A percentile compares a stretch with the other conserved stretches of the same genome.
These are phyloP conservation scores for Leptopilina drosophilae DNA, from an alignment of 2,888 invertebrate genomes.

Conservation along the genomic window DNA sequence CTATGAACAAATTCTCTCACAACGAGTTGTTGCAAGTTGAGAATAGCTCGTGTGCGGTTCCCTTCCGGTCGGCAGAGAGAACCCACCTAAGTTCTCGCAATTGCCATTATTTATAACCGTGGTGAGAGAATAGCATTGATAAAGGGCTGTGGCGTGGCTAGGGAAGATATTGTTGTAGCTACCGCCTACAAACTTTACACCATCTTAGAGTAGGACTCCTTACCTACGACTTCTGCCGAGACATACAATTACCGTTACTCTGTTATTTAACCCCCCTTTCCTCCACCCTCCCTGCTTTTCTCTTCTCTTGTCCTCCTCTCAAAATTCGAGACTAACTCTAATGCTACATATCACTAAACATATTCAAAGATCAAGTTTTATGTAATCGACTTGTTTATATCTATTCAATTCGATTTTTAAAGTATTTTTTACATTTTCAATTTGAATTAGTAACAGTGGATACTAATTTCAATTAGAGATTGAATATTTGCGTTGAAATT, in stretches of 20 bases:
- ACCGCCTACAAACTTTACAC: conserved; percentile 46
- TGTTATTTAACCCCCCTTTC: conserved; percentile 53
- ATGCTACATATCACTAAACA: conserved; percentile 2
- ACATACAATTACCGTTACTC: conserved; percentile 67
- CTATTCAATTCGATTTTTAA: too few species aligned
- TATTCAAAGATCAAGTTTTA: too few species aligned
- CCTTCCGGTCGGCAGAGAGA: conserved; percentile 10
- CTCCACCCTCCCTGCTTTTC: too few species aligned
- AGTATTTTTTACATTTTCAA: too few species aligned
- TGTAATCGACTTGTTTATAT: too few species aligned
- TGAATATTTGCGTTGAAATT: too few species aligned
- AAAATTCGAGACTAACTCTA: conserved; percentile 5
- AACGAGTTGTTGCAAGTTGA: neutral
- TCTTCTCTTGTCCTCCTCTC: too few species aligned
- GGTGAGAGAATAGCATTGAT: conserved; percentile 71
- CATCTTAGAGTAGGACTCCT: conserved; percentile 52
- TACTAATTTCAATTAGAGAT: too few species aligned
- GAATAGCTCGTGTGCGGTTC: conserved; percentile 39
- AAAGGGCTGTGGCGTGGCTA: conserved; percentile 70
- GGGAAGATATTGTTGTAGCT: conserved; percentile 67
- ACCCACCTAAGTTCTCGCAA: conserved; percentile 57
- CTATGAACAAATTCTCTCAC: conserved; percentile 30
- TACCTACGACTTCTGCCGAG: conserved; percentile 61
- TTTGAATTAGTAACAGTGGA: too few species aligned
- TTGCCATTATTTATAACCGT: conserved; percentile 74